Percentiles rank a stretch among this genome's conserved stretches.
Conservation (phyloP, 2,113 vertebrate species). For the Corvus hawaiiensis region DNA sequence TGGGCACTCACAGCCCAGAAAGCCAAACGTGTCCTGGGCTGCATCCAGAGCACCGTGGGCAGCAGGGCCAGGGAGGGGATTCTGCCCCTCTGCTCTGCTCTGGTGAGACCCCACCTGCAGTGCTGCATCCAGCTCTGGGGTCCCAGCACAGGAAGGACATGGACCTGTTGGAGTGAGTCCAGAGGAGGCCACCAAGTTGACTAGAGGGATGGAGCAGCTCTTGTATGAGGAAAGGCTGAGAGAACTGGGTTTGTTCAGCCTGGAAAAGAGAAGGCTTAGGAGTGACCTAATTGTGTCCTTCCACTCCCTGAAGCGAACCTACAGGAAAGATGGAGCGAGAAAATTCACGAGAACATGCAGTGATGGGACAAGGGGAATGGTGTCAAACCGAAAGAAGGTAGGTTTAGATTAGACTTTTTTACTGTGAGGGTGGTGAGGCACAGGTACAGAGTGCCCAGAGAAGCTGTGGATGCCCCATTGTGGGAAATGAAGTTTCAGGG, state of each 20-base stretch:
- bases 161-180: rapidly evolving
- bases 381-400: neutral
- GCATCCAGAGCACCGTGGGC: neutral
- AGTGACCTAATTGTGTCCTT: neutral
- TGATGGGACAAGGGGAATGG: neutral
- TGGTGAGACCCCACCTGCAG: neutral
- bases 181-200: neutral
- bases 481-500: too few relatives aligned
- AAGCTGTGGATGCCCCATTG: neutral
- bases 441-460: too few relatives aligned
- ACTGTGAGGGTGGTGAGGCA: too few relatives aligned
- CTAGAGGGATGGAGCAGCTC: neutral
- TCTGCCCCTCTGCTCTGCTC: neutral
- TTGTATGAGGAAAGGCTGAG: neutral
- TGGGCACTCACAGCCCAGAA: neutral
- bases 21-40: neutral
- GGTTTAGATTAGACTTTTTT: neutral
- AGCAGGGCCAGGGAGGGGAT: neutral
- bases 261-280: neutral
- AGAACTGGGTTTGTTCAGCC: neutral
- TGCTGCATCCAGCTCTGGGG: neutral
- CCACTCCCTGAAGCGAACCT: neutral
- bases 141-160: neutral
- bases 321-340: neutral
- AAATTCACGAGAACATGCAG: neutral